phyloP scores from a whole-genome alignment of 2,888 invertebrate species.

The Epiblema foenella region DNA sequence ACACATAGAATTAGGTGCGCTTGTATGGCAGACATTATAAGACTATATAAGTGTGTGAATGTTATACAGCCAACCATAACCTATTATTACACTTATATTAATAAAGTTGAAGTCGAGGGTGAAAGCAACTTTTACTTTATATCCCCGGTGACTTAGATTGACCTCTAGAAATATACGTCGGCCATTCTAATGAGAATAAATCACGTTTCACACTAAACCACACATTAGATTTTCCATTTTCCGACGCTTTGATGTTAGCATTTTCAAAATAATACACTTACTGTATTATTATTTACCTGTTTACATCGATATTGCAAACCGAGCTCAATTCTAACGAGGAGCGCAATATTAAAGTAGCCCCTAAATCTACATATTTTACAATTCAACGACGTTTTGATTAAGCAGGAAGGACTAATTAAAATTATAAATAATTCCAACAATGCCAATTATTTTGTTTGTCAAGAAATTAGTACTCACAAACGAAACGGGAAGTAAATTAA shows the following conservation, averaged over 20 bases:
- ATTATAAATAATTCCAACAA: conserved; percentile 28
- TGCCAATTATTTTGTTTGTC: conserved; percentile 27
- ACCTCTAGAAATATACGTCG: conserved; percentile 9
- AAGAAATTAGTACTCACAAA: conserved; percentile 34
- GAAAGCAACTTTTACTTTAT: conserved; percentile 34
- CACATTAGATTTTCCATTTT: conserved; percentile 38
- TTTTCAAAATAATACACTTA: conserved; percentile 28
- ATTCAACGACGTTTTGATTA: conserved; percentile 1
- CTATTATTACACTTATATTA: conserved; percentile 13
- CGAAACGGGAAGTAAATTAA: conserved; percentile 14
- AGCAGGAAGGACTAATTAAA: conserved; percentile 16
- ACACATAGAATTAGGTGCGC: too few species aligned
- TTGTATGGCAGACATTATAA: not conserved
- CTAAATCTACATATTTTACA: conserved; percentile 11
- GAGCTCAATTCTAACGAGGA: conserved; percentile 15
- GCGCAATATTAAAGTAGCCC: conserved; percentile 17
- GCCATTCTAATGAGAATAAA: conserved; percentile 38
- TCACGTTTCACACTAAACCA: conserved; percentile 33
- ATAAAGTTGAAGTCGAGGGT: conserved; percentile 22
- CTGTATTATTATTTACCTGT: conserved; percentile 40
- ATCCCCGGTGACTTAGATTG: conserved; percentile 24
- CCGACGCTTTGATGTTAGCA: conserved; percentile 25
- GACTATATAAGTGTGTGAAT: not conserved
- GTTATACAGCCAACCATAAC: conserved; percentile 2
- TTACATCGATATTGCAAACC: conserved; percentile 28